phyloP scores from a whole-genome alignment of 2,113 vertebrate species.

The Mesocricetus auratus region DNA sequence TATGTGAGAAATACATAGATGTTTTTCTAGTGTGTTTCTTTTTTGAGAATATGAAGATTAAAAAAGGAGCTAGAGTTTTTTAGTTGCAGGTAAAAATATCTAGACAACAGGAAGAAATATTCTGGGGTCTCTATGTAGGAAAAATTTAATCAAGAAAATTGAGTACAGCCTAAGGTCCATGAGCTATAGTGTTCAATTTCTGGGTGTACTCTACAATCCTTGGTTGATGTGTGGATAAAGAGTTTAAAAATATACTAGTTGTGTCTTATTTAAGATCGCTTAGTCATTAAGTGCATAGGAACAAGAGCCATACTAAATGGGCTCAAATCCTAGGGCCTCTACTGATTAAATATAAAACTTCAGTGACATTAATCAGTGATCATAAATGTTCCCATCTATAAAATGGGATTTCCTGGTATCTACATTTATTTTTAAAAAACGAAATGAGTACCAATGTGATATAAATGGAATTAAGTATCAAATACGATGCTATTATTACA shows the following conservation, averaged over 20 bases:
- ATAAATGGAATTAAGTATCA: neutral
- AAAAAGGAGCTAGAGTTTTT: slow-evolving; percentile 14
- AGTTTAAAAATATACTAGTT: neutral
- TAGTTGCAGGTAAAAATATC: neutral
- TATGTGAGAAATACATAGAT: neutral
- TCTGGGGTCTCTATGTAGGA: neutral
- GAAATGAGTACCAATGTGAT: neutral
- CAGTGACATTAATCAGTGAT: neutral
- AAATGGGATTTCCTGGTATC: neutral
- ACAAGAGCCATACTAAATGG: neutral
- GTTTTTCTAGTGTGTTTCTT: neutral
- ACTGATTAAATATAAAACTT: neutral
- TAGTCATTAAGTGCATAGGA: neutral
- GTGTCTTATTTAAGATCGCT: neutral
- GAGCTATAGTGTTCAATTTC: neutral
- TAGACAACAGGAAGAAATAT: neutral
- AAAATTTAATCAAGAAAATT: slow-evolving; percentile 10
- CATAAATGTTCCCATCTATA: slow-evolving; percentile 1
- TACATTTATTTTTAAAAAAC: neutral
- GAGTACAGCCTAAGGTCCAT: neutral
- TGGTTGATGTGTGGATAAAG: neutral
- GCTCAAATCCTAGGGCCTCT: neutral
- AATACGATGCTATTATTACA: neutral
- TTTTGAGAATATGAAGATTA: neutral
- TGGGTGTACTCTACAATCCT: neutral